Evolutionary conservation across 1,140 invertebrate species (phyloP), one percentile per base, ranked within the genome.

Genomic region (Megalonaias nervosa): DNA sequence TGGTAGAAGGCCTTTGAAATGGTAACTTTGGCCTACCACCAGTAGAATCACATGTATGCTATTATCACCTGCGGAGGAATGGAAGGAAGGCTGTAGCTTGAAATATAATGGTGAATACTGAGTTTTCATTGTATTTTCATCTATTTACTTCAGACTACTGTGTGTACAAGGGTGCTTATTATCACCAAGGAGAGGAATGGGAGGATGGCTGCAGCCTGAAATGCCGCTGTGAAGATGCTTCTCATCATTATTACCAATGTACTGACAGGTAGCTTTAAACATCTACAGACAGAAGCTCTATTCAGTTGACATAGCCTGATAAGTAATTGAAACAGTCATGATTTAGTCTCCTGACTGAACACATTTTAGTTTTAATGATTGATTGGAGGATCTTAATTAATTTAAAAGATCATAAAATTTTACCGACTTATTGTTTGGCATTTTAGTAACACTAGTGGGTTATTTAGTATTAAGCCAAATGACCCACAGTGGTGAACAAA

Each of bases 201-300:
- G 62, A 76, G 57, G 77, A 82, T 76, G 80, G 80, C 15, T 82
- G 80, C 75, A 77, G 81, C 23, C 76, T 80, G 4, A 70, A 67
- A 14, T 85, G 84, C 64, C 67, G 67, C 21, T 85, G 84, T 82
- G 80, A 83, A 23, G 82, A 85, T 77, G 82, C 79, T 15, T 48
- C 66, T 2, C 74, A 79, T 55, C 66, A 71, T 15, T 75, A 75
- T 58, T 80, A 80, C 68, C 64, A 80, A 17, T 80, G 79, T 58
- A 78, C 70, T 11, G 76, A 78, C 76, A 78, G 76, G 76, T 78
- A 62, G 14, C 60, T 0, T 62, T 19, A 19, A 62, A 23, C 21
- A 62, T 62, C 19, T 62, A 16, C 19, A 12, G 6, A 62, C 19
- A 62, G 6, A 62, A 11, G 21, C 6, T 62, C 60, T n/a, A 62